Conservation (phyloP, 2,113 vertebrate genomes). For the Cichladusa arquata region DNA sequence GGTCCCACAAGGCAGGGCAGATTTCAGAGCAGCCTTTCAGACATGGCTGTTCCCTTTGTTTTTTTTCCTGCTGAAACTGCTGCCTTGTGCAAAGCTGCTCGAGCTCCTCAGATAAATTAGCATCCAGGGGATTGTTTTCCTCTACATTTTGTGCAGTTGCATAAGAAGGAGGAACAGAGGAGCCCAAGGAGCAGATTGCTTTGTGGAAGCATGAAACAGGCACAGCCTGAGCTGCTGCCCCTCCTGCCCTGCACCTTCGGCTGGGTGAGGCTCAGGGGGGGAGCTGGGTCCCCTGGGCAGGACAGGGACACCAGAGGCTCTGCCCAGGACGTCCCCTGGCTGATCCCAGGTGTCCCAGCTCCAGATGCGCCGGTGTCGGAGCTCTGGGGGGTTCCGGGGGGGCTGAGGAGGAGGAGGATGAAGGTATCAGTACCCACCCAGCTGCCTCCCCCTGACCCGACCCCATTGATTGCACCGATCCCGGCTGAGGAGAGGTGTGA, state of each 20-base stretch:
- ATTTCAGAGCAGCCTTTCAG: background rate
- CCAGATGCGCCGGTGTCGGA: fast-evolving
- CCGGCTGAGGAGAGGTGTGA: background rate
- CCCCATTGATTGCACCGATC: background rate
- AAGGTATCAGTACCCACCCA: background rate
- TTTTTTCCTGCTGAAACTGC: background rate
- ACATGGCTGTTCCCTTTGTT: background rate
- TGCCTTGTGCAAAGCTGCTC: background rate
- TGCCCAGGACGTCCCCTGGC: fast-evolving
- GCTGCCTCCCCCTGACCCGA: background rate
- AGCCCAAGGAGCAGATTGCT: background rate
- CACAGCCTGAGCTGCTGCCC: background rate
- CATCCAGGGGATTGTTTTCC: constrained; percentile 4
- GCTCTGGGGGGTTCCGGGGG: background rate
- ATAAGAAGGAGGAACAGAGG: constrained; percentile 9
- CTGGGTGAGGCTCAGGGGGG: background rate
- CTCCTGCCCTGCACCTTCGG: background rate
- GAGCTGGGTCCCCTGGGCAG: background rate
- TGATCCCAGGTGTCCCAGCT: background rate
- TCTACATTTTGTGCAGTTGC: constrained; percentile 15
- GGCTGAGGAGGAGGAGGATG: background rate
- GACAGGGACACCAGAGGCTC: fast-evolving
- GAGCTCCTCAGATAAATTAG: constrained; percentile 16
- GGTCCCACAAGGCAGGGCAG: background rate
- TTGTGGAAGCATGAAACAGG: background rate